Conservation (phyloP, 2,888 invertebrate genomes). For the Caenorhabditis sulstoni region DNA sequence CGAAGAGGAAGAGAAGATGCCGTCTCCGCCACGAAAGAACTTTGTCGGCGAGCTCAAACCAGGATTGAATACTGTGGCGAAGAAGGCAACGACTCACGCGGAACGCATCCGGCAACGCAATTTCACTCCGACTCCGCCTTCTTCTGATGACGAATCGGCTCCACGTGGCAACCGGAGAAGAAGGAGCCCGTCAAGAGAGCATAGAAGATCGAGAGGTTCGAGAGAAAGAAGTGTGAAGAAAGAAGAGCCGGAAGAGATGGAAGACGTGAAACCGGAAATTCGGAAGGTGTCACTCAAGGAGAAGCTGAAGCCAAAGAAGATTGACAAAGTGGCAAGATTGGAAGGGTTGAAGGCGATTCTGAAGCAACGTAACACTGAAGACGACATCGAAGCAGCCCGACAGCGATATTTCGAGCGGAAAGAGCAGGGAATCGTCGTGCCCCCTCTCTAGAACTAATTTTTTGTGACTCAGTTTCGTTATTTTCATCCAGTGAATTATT, state of each 20-base stretch:
- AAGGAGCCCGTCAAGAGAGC: background rate
- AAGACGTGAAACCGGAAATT: slow-evolving; percentile 30
- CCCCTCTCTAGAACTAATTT: slow-evolving; percentile 52
- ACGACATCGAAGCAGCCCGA: slow-evolving; percentile 64
- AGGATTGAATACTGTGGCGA: slow-evolving; percentile 62
- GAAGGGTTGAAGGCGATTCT: slow-evolving; percentile 65
- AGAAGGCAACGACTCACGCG: slow-evolving; percentile 59
- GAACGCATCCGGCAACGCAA: slow-evolving; percentile 61
- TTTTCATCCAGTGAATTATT: background rate
- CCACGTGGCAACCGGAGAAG: slow-evolving; percentile 19
- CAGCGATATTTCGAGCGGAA: slow-evolving; percentile 64
- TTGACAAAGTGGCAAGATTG: slow-evolving; percentile 61
- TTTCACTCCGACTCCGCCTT: slow-evolving; percentile 69
- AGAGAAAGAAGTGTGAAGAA: slow-evolving; percentile 24
- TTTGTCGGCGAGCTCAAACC: slow-evolving; percentile 70
- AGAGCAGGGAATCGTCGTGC: slow-evolving; percentile 56
- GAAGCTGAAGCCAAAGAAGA: slow-evolving; percentile 47
- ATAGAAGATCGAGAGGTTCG: slow-evolving; percentile 30
- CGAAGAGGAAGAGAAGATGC: slow-evolving; percentile 21
- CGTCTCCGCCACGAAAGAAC: slow-evolving; percentile 42
- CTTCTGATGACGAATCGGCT: slow-evolving; percentile 64
- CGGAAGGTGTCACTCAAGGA: slow-evolving; percentile 46
- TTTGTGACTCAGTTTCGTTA: slow-evolving; percentile 40
- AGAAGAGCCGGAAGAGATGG: slow-evolving; percentile 36
- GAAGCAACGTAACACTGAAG: slow-evolving; percentile 65